These are phyloP conservation scores for Drosophila subpulchrella DNA, from an alignment of 1,140 invertebrate genomes.

Conservation along the genomic window DNA sequence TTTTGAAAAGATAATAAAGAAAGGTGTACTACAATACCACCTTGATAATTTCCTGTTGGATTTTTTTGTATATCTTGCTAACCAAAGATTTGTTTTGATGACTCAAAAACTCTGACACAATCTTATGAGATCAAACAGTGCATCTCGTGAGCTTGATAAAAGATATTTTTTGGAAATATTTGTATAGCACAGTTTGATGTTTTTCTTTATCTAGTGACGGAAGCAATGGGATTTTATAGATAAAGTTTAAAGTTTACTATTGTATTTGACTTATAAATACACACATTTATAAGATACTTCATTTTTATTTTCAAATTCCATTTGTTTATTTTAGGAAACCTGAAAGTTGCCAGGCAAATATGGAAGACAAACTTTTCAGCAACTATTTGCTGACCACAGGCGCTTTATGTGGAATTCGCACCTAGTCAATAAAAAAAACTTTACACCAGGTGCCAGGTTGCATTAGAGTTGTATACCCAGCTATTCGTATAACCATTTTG, in stretches of 20 bases:
- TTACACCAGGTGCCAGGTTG: constrained; percentile 42
- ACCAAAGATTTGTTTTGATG: constrained; percentile 45
- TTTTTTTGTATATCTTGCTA: constrained; percentile 6
- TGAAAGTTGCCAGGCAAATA: constrained; percentile 1
- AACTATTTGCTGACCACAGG: constrained; percentile 32
- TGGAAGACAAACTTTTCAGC: constrained; percentile 21
- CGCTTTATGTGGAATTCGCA: constrained; percentile 66
- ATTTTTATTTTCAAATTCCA: neutral
- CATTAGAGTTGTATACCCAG: constrained; percentile 46
- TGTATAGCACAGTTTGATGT: neutral
- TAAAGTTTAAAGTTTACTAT: neutral
- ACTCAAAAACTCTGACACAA: constrained; percentile 33
- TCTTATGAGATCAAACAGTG: constrained; percentile 21
- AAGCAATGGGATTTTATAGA: neutral
- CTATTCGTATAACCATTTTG: constrained; percentile 8
- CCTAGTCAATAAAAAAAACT: constrained; percentile 48
- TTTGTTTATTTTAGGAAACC: no score
- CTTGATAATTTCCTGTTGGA: constrained; percentile 11
- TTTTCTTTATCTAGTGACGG: neutral
- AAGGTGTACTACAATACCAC: neutral
- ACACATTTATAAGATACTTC: neutral
- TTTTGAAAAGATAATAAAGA: constrained; percentile 7
- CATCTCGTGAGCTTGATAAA: constrained; percentile 33
- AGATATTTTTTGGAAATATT: neutral
- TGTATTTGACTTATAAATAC: neutral